A percentile compares a stretch with the other conserved stretches of the same genome.
phyloP scores from a whole-genome alignment of 2,888 invertebrate genomes.

The Drosophila longiperda region DNA sequence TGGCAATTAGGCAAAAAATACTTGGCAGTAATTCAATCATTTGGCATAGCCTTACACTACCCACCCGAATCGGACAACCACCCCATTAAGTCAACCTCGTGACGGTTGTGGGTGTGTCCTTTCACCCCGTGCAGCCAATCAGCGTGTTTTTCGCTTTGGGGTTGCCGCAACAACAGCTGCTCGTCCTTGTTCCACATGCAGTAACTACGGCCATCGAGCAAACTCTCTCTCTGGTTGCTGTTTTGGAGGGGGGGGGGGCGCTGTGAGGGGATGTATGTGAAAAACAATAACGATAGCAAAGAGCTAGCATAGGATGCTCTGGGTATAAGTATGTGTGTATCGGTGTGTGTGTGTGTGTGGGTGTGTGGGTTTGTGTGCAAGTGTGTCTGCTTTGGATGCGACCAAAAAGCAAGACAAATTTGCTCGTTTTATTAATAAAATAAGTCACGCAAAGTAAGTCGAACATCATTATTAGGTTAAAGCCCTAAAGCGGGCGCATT shows the following conservation, averaged over 20 bases:
- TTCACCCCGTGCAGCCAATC: slow-evolving; percentile 51
- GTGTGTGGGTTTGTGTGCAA: neutral
- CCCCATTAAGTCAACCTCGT: slow-evolving; percentile 10
- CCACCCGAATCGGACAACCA: slow-evolving; percentile 26
- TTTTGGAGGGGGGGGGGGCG: neutral
- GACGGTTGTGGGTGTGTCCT: slow-evolving; percentile 50
- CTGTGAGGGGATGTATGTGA: slow-evolving; percentile 2
- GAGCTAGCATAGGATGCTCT: slow-evolving; percentile 25
- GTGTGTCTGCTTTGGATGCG: slow-evolving; percentile 49
- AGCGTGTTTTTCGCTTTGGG: slow-evolving; percentile 30
- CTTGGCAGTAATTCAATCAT: slow-evolving; percentile 80
- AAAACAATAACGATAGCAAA: slow-evolving; percentile 47
- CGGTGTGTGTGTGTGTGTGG: slow-evolving; percentile 13
- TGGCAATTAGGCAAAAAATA: slow-evolving; percentile 74
- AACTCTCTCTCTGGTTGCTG: neutral
- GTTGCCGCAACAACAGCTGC: slow-evolving; percentile 44
- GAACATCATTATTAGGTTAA: slow-evolving; percentile 81
- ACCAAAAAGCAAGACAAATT: slow-evolving; percentile 81
- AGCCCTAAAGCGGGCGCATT: slow-evolving; percentile 79
- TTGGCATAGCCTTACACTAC: slow-evolving; percentile 63
- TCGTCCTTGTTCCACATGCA: slow-evolving; percentile 55
- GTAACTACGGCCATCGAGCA: neutral
- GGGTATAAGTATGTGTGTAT: slow-evolving; percentile 14
- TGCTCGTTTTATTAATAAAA: slow-evolving; percentile 82
- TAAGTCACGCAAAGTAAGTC: slow-evolving; percentile 81